Conservation (phyloP, 1,140 invertebrate genomes). For the Drosophila sturtevanti region DNA sequence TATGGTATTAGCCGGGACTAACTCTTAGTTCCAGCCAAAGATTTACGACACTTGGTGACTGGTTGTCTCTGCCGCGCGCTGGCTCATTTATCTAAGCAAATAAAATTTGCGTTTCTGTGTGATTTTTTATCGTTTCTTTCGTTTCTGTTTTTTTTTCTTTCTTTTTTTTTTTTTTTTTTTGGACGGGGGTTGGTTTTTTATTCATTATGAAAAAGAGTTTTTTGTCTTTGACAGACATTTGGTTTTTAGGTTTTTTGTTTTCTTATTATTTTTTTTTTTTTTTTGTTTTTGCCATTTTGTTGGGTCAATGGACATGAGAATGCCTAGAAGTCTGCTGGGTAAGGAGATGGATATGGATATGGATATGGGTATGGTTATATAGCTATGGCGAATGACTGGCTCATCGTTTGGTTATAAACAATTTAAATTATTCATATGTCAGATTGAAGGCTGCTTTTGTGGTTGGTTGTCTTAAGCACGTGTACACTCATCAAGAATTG, state of each 20-base stretch:
- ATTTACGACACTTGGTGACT: conserved; percentile 75
- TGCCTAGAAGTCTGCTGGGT: conserved; percentile 50
- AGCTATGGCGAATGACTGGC: conserved; percentile 49
- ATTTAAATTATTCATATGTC: conserved; percentile 74
- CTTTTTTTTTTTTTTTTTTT: neutral
- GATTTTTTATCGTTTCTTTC: conserved; percentile 19
- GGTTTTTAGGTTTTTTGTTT: conserved; percentile 22
- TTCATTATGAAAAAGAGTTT: no score
- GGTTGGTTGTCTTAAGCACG: conserved; percentile 51
- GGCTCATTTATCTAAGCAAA: conserved; percentile 70
- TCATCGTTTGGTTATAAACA: conserved; percentile 50
- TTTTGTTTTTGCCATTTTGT: conserved; percentile 47
- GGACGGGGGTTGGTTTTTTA: neutral
- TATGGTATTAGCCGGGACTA: conserved; percentile 41
- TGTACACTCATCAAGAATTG: conserved; percentile 46
- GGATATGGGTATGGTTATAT: conserved; percentile 17
- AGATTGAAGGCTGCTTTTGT: conserved; percentile 67
- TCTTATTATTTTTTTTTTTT: conserved; percentile 33
- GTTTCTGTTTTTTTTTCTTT: neutral
- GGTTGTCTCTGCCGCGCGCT: conserved; percentile 70
- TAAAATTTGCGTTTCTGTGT: conserved; percentile 38
- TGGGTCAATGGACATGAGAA: conserved; percentile 73
- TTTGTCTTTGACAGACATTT: conserved; percentile 40
- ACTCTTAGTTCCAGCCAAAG: conserved; percentile 40
- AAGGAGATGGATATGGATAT: conserved; percentile 1